A percentile compares a stretch with the other conserved stretches of the same genome.
Conservation (phyloP, 92 coral and sea anemone genomes). For the Palythoa caribaeorum region DNA sequence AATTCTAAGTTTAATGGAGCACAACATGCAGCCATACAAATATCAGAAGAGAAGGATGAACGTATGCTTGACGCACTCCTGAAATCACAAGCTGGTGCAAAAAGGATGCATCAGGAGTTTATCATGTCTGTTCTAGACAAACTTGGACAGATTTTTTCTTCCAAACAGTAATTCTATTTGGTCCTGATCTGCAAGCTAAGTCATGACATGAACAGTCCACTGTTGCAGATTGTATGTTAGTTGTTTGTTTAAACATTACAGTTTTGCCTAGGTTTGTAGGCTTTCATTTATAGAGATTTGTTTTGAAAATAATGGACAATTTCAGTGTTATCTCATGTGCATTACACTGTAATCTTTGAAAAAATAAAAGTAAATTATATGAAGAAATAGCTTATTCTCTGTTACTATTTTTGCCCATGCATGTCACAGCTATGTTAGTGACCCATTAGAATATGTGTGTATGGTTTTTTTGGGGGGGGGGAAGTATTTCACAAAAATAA, state of each 20-base stretch:
- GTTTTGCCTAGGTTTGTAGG: conserved; percentile 10
- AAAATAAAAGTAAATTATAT: not conserved
- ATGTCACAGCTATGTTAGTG: conserved; percentile 21
- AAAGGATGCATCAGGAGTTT: conserved; percentile 58
- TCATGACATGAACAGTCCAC: conserved; percentile 15
- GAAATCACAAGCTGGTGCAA: conserved; percentile 51
- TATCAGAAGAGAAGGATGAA: conserved; percentile 57
- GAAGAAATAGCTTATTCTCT: conserved; percentile 14
- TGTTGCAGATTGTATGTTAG: conserved; percentile 19
- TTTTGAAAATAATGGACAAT: not conserved
- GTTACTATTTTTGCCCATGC: not conserved
- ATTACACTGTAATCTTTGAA: conserved; percentile 12
- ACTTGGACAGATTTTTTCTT: conserved; percentile 47
- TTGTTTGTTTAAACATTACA: conserved; percentile 10
- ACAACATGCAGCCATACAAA: conserved; percentile 53
- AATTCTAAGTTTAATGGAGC: conserved; percentile 49
- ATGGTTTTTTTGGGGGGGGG: no score
- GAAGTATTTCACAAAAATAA: not conserved
- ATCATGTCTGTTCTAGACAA: conserved; percentile 56
- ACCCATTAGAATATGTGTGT: conserved; percentile 5
- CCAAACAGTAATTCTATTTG: not conserved
- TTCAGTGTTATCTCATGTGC: conserved; percentile 20
- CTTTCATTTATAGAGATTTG: no score
- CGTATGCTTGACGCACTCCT: conserved; percentile 51
- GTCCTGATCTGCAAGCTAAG: conserved; percentile 2